Evolutionary conservation across 2,888 invertebrate species (phyloP).

Genomic region (Cerceris ruficornis): DNA sequence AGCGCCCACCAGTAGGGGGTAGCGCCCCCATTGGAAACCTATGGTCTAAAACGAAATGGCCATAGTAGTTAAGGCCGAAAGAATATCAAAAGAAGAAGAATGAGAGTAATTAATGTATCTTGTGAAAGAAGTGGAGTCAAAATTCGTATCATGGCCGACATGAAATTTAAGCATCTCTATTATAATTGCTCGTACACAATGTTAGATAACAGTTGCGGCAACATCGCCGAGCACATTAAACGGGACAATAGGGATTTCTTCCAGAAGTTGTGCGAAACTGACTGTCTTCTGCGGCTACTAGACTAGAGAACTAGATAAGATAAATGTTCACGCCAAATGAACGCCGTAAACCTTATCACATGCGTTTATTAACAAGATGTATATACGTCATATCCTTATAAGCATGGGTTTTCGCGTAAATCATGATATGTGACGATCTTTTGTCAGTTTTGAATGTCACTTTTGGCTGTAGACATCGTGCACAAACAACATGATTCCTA

Average conservation of each 20-base stretch:
- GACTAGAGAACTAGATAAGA: slow-evolving; percentile 40
- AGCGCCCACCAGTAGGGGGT: too few relatives aligned
- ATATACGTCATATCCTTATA: slow-evolving; percentile 26
- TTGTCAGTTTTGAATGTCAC: slow-evolving; percentile 25
- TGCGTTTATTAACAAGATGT: slow-evolving; percentile 48
- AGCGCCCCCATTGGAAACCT: too few relatives aligned
- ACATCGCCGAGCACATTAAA: slow-evolving; percentile 3
- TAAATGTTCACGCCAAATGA: slow-evolving; percentile 44
- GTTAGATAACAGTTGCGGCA: slow-evolving; percentile 18
- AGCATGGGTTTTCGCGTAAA: slow-evolving; percentile 22
- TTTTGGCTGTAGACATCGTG: slow-evolving; percentile 20
- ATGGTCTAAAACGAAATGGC: too few relatives aligned
- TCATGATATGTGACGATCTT: slow-evolving; percentile 27
- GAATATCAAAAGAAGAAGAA: too few relatives aligned
- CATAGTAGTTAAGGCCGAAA: too few relatives aligned
- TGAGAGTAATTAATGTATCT: too few relatives aligned
- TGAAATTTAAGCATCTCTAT: too few relatives aligned
- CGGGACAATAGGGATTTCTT: slow-evolving; percentile 42
- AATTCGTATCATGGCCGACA: too few relatives aligned
- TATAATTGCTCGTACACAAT: not conserved
- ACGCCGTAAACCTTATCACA: slow-evolving; percentile 63
- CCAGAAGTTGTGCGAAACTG: slow-evolving; percentile 23
- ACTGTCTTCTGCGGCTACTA: slow-evolving; percentile 19
- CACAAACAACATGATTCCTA: too few relatives aligned
- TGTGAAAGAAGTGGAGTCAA: too few relatives aligned